Evolutionary conservation across 2,113 vertebrate genomes (phyloP).

Genomic region (Lepisosteus oculatus): DNA sequence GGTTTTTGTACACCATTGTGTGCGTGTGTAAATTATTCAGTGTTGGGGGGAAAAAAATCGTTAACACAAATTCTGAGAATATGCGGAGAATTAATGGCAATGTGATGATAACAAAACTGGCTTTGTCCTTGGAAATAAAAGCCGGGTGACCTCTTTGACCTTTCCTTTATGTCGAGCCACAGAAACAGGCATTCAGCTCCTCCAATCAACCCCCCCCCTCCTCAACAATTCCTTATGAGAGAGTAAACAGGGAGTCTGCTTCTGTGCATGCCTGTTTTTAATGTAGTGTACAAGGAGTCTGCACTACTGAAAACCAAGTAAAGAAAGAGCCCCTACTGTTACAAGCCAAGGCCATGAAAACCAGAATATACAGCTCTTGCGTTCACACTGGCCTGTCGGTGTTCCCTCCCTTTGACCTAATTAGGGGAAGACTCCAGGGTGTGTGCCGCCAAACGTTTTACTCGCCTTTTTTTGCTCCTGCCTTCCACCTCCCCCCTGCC

Average conservation of each 20-base stretch:
- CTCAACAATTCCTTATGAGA: neutral
- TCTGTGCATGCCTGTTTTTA: neutral
- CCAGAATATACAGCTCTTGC: neutral
- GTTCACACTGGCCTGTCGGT: neutral
- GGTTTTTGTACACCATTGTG: conserved; percentile 39
- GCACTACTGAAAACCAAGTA: neutral
- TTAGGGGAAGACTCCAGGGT: neutral
- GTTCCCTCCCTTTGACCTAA: neutral
- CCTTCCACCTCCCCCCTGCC: neutral
- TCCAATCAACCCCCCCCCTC: neutral
- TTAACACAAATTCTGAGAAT: conserved; percentile 40
- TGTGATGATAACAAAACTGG: conserved; percentile 39
- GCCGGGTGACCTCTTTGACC: conserved; percentile 36
- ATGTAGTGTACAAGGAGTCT: neutral
- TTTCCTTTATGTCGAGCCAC: conserved; percentile 34
- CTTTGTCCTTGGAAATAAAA: conserved; percentile 42
- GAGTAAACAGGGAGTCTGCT: neutral
- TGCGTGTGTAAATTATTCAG: conserved; percentile 28
- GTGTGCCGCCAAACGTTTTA: neutral
- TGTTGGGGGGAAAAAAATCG: conserved; percentile 32
- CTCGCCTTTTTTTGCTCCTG: neutral
- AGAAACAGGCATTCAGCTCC: conserved; percentile 10
- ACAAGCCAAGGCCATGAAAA: neutral
- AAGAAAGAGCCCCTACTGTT: neutral
- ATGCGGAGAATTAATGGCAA: conserved; percentile 32